Conservation (phyloP, 2,113 vertebrate species). For the Hippocampus zosterae region DNA sequence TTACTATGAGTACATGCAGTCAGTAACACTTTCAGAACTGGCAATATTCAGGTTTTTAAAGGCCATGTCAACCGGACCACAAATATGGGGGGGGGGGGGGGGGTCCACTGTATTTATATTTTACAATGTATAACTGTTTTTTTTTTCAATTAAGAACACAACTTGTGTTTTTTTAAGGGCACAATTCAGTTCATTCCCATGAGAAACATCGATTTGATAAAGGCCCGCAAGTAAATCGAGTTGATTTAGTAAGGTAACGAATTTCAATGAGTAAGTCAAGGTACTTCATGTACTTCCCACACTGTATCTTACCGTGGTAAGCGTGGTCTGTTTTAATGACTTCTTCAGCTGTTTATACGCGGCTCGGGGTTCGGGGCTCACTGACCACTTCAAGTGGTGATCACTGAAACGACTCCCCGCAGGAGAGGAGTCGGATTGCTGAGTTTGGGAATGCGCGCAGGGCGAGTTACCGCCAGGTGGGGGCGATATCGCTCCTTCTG, state of each 20-base stretch:
- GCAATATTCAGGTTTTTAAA: too few species aligned
- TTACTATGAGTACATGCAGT: too few species aligned
- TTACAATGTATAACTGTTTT: background rate
- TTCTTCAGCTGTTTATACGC: background rate
- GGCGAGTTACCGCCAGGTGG: constrained; percentile 53
- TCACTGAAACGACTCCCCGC: background rate
- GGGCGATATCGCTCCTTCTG: constrained; percentile 69
- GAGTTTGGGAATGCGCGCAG: constrained; percentile 20
- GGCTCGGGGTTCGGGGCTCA: background rate
- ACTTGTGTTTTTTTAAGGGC: background rate
- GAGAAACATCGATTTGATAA: background rate
- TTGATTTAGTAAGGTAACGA: background rate
- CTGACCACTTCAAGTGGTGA: background rate
- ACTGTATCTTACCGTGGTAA: background rate
- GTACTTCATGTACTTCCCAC: background rate
- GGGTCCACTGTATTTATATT: too few species aligned
- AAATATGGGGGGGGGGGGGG: too few species aligned
- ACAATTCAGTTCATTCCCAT: background rate
- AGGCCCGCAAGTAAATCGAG: too few species aligned
- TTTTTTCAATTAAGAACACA: background rate
- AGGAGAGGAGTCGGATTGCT: background rate
- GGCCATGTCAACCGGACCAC: too few species aligned
- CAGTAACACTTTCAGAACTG: too few species aligned
- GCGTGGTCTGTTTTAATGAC: background rate
- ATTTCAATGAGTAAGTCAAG: background rate